Conservation (phyloP, 2,113 vertebrate genomes). For the Vanacampus margaritifer region DNA sequence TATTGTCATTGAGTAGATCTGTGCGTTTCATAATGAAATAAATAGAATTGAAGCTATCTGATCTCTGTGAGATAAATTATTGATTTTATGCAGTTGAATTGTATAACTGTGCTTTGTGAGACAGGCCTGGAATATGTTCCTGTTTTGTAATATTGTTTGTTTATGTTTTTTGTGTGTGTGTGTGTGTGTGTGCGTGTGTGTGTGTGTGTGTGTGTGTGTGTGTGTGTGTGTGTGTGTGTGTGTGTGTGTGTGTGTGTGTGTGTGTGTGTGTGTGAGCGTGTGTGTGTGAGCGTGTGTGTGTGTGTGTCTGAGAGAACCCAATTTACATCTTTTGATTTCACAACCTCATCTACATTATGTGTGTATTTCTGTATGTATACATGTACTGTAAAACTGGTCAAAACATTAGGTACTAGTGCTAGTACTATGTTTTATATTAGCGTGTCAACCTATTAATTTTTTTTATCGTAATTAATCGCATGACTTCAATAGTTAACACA, state of each 20-base stretch:
- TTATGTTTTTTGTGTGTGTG: not conserved
- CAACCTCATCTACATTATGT: not conserved
- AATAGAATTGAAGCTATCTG: not conserved
- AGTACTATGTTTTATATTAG: too few species aligned
- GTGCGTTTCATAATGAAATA: not conserved
- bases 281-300: not conserved
- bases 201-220: not conserved
- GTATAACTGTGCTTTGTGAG: conserved; percentile 27
- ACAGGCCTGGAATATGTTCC: conserved; percentile 24
- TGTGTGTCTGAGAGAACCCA: not conserved
- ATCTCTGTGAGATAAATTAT: not conserved
- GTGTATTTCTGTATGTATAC: not conserved
- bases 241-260: not conserved
- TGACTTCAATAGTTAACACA: too few species aligned
- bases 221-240: not conserved
- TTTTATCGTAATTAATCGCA: too few species aligned
- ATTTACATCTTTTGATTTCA: not conserved
- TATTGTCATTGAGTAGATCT: not conserved
- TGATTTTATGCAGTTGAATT: not conserved
- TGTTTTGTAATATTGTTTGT: not conserved
- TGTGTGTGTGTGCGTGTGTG: not conserved
- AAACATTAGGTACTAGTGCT: not conserved
- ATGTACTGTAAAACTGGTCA: not conserved
- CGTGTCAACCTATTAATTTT: too few species aligned
- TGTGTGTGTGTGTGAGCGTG: not conserved